Base-by-base conservation (phyloP, 2,797 vertebrate species). In the Clarias laeviceps region DNA sequence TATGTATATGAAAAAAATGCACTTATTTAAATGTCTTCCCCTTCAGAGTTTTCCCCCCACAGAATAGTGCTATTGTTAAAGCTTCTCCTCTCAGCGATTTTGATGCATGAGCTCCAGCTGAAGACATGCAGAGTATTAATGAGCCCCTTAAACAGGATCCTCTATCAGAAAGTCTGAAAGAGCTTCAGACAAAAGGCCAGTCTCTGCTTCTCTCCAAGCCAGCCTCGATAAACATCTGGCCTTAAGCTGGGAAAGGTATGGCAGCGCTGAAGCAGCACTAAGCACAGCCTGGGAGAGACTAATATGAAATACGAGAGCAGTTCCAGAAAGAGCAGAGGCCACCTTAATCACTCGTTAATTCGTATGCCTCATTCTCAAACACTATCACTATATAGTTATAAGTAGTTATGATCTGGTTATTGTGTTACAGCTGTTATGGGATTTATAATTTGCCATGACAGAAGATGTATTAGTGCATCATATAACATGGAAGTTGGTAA, bases 191-290 rank as follows among this genome's bases (percentile, higher is more conserved):
- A 89, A 88, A 88, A 87, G 86, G 74, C 85, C 82, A 88, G 86
- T 88, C 80, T 86, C 74, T 89, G 64, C 84, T 66, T 92, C 89
- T 91, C 91, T 92, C 93, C 93, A 66, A 29, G 61, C 70, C 94
- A 93, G 93, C 93, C 93, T 89, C 93, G 93, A 95, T 94, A 95
- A 94, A 95, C 93, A 95, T 95, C 94, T 95, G 93, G 89, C 89
- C 92, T 92, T 93, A 92, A 95, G 94, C 93, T 93, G 80, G 87
- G 91, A 92, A 93, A 94, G 92, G 92, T 92, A 91, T 90, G 92
- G 94, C 93, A 93, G 92, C 91, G 92, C 86, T 93, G 93, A 93
- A 92, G 91, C 91, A 91, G 93, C 86, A 86, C 92, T 91, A 92
- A 93, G 92, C 91, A 91, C 90, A 89, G 90, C 88, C 92, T 92